Evolutionary conservation across 2,797 vertebrate species (phyloP).

Genomic region (Ispidina lecontei): DNA sequence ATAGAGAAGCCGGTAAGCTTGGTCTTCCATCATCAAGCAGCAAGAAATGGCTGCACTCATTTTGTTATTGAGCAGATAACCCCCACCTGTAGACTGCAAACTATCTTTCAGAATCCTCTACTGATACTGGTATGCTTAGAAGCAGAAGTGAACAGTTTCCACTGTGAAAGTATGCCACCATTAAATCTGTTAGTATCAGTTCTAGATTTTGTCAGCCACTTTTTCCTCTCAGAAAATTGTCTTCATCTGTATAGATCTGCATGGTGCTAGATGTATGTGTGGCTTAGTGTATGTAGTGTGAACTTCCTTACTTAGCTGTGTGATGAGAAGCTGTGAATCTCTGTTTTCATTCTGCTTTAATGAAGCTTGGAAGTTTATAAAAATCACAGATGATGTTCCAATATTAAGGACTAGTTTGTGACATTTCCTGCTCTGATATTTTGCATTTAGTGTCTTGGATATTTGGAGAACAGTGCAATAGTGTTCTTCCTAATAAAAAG

Average conservation of each 20-base stretch:
- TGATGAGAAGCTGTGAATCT: background rate
- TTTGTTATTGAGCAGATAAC: background rate
- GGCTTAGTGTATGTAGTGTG: background rate
- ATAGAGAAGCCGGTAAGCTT: slow-evolving; percentile 87
- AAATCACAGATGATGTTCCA: background rate
- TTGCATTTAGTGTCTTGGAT: background rate
- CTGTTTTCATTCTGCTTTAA: background rate
- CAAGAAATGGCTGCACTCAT: background rate
- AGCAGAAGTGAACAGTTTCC: background rate
- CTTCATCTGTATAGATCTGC: background rate
- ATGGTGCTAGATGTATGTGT: background rate
- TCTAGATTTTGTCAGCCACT: background rate
- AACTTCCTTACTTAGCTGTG: background rate
- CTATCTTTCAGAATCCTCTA: background rate
- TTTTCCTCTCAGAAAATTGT: background rate
- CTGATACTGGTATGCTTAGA: background rate
- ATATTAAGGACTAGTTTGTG: background rate
- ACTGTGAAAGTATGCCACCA: background rate
- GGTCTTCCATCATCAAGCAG: fast-evolving
- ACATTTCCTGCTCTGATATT: background rate
- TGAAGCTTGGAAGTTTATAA: background rate
- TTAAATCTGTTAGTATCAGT: background rate
- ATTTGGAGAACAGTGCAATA: background rate
- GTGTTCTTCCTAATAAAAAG: background rate
- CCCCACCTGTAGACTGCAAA: background rate